Conservation (phyloP, 2,888 invertebrate species). For the Erebia epiphron region DNA sequence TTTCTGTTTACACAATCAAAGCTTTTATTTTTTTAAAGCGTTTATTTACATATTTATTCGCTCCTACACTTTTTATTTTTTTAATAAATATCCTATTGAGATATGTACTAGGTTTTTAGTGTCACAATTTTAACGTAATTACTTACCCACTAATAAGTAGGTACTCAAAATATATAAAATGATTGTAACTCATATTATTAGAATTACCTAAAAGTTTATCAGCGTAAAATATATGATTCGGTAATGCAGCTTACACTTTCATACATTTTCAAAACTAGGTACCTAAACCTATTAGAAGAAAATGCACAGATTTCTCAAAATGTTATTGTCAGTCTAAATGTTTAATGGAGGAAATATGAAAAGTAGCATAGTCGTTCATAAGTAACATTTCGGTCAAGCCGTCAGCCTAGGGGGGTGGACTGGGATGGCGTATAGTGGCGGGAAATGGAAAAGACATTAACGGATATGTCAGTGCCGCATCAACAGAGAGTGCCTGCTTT, state of each 20-base stretch:
- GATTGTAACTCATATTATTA: too few relatives aligned
- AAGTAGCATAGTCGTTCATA: conserved; percentile 35
- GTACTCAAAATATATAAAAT: too few relatives aligned
- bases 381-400: conserved; percentile 67
- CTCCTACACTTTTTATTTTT: neutral
- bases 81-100: neutral
- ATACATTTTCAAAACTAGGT: neutral
- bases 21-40: conserved; percentile 13
- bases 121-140: too few relatives aligned
- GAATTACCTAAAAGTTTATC: too few relatives aligned
- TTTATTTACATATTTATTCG: neutral
- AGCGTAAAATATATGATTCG: too few relatives aligned
- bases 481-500: conserved; percentile 79
- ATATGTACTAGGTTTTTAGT: neutral
- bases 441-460: conserved; percentile 83
- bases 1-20: conserved; percentile 24
- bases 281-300: neutral
- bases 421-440: conserved; percentile 58
- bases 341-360: conserved; percentile 24
- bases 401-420: conserved; percentile 51
- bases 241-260: too few relatives aligned
- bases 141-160: too few relatives aligned
- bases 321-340: conserved; percentile 1
- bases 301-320: neutral
- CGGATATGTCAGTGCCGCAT: conserved; percentile 81